phyloP scores from a whole-genome alignment of 2,113 vertebrate genomes.

The Corvus moneduloides region DNA sequence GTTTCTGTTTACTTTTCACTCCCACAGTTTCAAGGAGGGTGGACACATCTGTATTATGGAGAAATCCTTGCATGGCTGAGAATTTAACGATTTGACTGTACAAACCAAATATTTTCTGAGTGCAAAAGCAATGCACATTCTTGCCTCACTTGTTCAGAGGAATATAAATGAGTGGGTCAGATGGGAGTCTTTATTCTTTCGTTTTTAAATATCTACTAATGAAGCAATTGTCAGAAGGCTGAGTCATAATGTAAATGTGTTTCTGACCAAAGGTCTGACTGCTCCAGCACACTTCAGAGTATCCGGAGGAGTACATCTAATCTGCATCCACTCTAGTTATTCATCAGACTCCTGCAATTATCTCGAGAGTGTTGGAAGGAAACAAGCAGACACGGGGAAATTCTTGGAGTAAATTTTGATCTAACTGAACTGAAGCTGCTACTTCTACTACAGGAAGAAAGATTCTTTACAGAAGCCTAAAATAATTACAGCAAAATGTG shows the following conservation, averaged over 20 bases:
- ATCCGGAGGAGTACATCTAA: not conserved
- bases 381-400: not conserved
- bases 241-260: not conserved
- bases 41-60: fast-evolving
- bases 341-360: not conserved
- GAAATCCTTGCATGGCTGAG: not conserved
- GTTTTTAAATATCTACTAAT: not conserved
- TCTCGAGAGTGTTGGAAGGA: not conserved
- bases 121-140: not conserved
- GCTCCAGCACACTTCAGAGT: not conserved
- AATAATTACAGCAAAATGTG: not conserved
- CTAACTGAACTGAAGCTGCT: not conserved
- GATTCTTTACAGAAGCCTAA: not conserved
- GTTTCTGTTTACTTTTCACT: not conserved
- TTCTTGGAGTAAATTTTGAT: not conserved
- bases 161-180: not conserved
- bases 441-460: not conserved
- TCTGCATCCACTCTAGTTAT: not conserved
- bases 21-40: not conserved
- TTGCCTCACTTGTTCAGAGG: not conserved
- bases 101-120: not conserved
- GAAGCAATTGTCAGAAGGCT: not conserved
- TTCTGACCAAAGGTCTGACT: not conserved
- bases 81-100: not conserved
- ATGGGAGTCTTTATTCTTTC: not conserved